Base-by-base conservation (phyloP, 2,888 invertebrate genomes). In the Polylopha cassiicola region DNA sequence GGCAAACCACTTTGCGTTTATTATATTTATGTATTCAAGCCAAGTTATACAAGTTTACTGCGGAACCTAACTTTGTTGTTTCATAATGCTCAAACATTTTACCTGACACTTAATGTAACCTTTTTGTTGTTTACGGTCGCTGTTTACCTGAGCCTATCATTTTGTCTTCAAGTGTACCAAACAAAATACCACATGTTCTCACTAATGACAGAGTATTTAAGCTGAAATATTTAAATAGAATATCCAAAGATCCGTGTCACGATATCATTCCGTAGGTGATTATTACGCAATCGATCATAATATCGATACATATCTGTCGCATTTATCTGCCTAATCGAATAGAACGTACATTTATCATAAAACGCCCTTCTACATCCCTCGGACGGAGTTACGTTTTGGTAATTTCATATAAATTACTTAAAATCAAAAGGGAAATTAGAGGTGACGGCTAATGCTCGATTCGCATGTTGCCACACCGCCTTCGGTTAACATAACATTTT, bases 391-490 rank as follows among this genome's bases (percentile, higher is more conserved):
- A 71, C 68, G 29, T 66, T 72, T 67, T 61, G 71, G 64, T 76
- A 77, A 77, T 73, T 75, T 72, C 70, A 71, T 74, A 74, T 76
- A 82, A 79, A 81, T 82, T 80, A 79, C 79, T 79, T 79, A 77
- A 84, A 85, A 85, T 79, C 81, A 79, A 81, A 81, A 80, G 73
- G 78, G 72, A 73, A 77, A 80, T 79, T 76, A 75, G 62, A 54
- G 50, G 39, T 33, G 43, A 47, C 58, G 58, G 55, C 75, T 85
- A 85, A 85, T 84, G 82, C 66, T 55, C 63, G 71, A 75, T 82
- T 85, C 68, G 85, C 85, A 85, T 85, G 84, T 71, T 69, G 53
- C 51, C 57, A 65, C 53, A 57, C 52, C 60, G 63, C 65, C 60
- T 69, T 72, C 66, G 63, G 68, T 56, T 70, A 71, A 73, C 59